Evolutionary conservation across 2,888 invertebrate genomes (phyloP).

Genomic region (Acholoe squamosa): DNA sequence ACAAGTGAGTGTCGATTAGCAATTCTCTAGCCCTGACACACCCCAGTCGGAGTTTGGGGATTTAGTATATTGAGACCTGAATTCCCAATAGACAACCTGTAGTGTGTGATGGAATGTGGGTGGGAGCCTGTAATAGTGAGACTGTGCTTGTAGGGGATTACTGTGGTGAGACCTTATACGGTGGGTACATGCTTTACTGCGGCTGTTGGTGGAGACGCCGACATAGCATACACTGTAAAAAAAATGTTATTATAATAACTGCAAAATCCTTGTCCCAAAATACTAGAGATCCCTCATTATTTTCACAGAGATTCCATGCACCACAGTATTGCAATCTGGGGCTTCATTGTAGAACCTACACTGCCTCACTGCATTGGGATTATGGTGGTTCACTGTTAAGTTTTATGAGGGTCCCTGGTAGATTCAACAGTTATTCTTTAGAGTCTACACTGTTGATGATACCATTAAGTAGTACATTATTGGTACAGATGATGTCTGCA

Average conservation of each 20-base stretch:
- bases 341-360: too few relatives aligned
- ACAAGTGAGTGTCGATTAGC: neutral
- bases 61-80: slow-evolving; percentile 28
- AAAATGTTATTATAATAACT: too few relatives aligned
- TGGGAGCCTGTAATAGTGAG: neutral
- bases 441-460: neutral
- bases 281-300: too few relatives aligned
- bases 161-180: neutral
- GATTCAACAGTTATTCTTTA: too few relatives aligned
- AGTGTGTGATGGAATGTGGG: neutral
- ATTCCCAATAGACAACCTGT: slow-evolving; percentile 31
- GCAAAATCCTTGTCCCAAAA: too few relatives aligned
- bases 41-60: neutral
- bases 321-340: too few relatives aligned
- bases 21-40: neutral
- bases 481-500: slow-evolving; percentile 13
- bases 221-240: too few relatives aligned
- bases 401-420: too few relatives aligned
- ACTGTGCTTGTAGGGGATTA: neutral
- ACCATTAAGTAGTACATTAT: neutral
- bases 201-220: neutral
- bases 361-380: too few relatives aligned
- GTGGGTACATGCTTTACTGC: too few relatives aligned
- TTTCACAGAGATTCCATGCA: too few relatives aligned
- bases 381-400: too few relatives aligned